phyloP scores from a whole-genome alignment of 2,113 vertebrate species.

The Suricata suricatta region DNA sequence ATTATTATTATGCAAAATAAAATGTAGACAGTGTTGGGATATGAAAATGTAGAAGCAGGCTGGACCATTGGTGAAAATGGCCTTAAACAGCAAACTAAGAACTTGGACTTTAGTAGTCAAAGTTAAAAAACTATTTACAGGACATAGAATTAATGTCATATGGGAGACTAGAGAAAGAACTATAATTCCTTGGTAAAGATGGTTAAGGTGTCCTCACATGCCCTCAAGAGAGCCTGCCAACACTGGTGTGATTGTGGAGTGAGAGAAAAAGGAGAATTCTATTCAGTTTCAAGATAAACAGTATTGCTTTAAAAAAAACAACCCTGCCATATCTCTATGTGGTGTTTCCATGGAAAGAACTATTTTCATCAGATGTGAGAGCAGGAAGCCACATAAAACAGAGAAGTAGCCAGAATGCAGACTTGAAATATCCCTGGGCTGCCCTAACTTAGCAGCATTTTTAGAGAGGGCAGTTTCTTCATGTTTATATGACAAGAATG shows the following conservation, averaged over 20 bases:
- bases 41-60: neutral
- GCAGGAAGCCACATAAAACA: slow-evolving; percentile 76
- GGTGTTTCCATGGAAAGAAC: slow-evolving; percentile 78
- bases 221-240: neutral
- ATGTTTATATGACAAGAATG: slow-evolving; percentile 63
- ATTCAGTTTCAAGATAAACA: slow-evolving; percentile 65
- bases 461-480: neutral
- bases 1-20: neutral
- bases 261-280: slow-evolving; percentile 33
- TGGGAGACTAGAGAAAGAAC: neutral
- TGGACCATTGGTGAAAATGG: neutral
- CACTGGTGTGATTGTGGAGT: neutral
- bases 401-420: slow-evolving; percentile 68
- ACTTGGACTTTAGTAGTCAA: neutral
- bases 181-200: neutral
- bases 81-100: neutral
- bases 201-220: slow-evolving; percentile 25
- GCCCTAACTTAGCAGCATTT: slow-evolving; percentile 65
- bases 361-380: slow-evolving; percentile 79
- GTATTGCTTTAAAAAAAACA: neutral
- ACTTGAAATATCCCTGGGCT: slow-evolving; percentile 74
- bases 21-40: neutral
- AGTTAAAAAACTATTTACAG: neutral
- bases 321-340: slow-evolving; percentile 50
- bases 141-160: neutral